phyloP scores from a whole-genome alignment of 23 tunicate genomes.

The Trididemnum clinides region DNA sequence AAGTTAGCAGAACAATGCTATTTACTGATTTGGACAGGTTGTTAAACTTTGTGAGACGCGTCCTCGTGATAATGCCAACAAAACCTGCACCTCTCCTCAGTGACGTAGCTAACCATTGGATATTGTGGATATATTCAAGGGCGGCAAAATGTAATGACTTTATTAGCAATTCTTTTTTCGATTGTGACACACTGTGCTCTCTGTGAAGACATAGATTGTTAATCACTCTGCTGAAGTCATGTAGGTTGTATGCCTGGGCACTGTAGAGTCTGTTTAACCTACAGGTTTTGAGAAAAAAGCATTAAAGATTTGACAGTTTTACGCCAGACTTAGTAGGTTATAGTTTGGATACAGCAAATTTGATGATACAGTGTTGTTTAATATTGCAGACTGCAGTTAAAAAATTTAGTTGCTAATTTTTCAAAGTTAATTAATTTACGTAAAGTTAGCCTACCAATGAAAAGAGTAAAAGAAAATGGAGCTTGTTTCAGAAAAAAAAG shows the following conservation, averaged over 20 bases:
- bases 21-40: no score
- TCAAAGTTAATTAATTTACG: slow-evolving; percentile 2
- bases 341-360: slow-evolving; percentile 8
- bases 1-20: no score
- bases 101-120: slow-evolving; percentile 14
- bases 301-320: slow-evolving; percentile 13
- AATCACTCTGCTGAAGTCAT: no score
- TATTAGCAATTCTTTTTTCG: neutral
- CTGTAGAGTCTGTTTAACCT: neutral
- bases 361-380: no score
- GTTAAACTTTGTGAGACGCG: no score
- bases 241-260: slow-evolving; percentile 13
- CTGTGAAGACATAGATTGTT: slow-evolving; percentile 11
- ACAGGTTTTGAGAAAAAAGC: neutral
- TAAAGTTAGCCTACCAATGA: slow-evolving; percentile 19
- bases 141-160: slow-evolving; percentile 10
- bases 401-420: neutral
- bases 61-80: no score
- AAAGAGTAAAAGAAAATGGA: slow-evolving; percentile 39
- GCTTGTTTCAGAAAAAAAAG: slow-evolving; percentile 4
- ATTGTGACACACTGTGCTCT: neutral
- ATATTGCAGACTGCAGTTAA: slow-evolving; percentile 1
- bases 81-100: no score
- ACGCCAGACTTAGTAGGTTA: slow-evolving; percentile 14
- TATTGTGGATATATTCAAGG: slow-evolving; percentile 19